phyloP scores from a whole-genome alignment of 2,888 invertebrate genomes.

The Eilema caniola region DNA sequence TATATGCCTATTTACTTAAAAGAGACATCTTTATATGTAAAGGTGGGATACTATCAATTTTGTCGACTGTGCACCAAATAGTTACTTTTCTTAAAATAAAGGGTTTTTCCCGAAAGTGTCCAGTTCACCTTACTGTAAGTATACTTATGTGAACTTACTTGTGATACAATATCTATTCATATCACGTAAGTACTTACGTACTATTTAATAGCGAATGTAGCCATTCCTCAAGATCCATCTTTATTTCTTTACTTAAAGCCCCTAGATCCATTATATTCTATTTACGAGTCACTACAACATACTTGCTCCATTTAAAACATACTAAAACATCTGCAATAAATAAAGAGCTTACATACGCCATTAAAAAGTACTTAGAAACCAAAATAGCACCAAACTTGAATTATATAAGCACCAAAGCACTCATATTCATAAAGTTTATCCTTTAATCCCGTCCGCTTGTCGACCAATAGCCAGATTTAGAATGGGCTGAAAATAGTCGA shows the following conservation, averaged over 20 bases:
- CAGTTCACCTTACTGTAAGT: too few species aligned
- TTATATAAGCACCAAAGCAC: constrained; percentile 22
- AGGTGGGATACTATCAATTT: too few species aligned
- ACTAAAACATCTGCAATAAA: constrained; percentile 18
- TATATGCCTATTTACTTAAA: too few species aligned
- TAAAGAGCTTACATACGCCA: constrained; percentile 11
- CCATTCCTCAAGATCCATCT: background rate
- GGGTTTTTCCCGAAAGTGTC: too few species aligned
- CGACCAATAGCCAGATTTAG: constrained; percentile 48
- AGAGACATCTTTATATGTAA: too few species aligned
- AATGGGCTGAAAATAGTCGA: constrained; percentile 37
- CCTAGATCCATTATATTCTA: constrained; percentile 7
- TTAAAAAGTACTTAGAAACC: constrained; percentile 16
- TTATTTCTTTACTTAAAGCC: background rate
- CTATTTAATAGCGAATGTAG: background rate
- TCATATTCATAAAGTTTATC: constrained; percentile 35
- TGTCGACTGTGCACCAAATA: too few species aligned
- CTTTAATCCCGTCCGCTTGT: constrained; percentile 37
- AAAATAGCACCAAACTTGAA: constrained; percentile 20
- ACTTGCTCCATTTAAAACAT: constrained; percentile 5
- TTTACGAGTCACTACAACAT: constrained; percentile 4
- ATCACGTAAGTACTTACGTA: background rate
- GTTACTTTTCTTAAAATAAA: too few species aligned
- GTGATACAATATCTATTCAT: too few species aligned
- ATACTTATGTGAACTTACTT: too few species aligned